Evolutionary conservation across 2,888 invertebrate species (phyloP).

Genomic region (Philaethria dido): DNA sequence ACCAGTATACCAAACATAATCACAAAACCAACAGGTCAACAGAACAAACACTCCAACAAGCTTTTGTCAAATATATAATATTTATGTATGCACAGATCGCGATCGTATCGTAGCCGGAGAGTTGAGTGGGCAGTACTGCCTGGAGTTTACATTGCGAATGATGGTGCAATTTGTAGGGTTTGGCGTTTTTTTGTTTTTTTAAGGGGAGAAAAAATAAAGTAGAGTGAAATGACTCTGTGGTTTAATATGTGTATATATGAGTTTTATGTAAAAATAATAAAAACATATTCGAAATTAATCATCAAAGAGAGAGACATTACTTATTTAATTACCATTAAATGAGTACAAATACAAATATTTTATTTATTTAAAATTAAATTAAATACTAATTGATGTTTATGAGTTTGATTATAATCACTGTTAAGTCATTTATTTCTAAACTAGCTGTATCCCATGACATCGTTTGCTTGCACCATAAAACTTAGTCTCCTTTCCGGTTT

Average conservation of each 20-base stretch:
- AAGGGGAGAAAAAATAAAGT: not conserved
- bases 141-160: constrained; percentile 47
- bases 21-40: not conserved
- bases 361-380: not conserved
- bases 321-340: not conserved
- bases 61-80: constrained; percentile 25
- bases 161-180: constrained; percentile 36
- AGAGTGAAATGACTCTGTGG: not conserved
- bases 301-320: not conserved
- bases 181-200: not conserved
- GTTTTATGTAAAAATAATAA: no score
- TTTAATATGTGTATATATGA: no score
- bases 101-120: constrained; percentile 45
- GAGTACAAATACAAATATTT: not conserved
- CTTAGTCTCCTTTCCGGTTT: no score
- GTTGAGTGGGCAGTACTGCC: constrained; percentile 42
- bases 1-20: not conserved
- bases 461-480: no score
- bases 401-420: no score
- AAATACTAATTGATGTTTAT: not conserved
- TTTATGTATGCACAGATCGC: constrained; percentile 36
- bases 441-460: no score
- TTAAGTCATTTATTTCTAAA: no score
- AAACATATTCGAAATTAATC: no score
- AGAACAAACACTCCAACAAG: not conserved